A percentile compares a stretch with the other conserved stretches of the same genome.
These are phyloP conservation scores for Chrysotoxum bicinctum DNA, from an alignment of 2,888 invertebrate species.

Conservation along the genomic window DNA sequence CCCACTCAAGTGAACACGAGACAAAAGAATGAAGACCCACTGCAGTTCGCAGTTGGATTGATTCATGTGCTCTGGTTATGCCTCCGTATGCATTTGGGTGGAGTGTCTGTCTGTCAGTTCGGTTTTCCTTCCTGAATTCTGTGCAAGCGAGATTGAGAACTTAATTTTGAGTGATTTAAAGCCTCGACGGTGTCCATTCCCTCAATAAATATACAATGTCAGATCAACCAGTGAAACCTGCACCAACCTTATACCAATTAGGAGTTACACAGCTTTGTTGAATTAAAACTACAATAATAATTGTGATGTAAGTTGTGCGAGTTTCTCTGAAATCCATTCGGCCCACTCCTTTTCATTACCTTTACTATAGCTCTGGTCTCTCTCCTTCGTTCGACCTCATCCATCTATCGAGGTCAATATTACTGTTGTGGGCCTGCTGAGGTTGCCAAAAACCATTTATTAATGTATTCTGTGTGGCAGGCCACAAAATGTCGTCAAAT, in stretches of 20 bases:
- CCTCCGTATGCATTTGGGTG: neutral
- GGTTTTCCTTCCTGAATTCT: neutral
- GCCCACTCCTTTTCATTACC: neutral
- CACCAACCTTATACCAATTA: neutral
- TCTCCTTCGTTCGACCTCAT: neutral
- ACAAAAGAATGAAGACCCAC: conserved; percentile 20
- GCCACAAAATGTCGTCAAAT: conserved; percentile 52
- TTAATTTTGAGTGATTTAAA: conserved; percentile 2
- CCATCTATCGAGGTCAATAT: conserved; percentile 42
- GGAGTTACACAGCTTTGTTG: neutral
- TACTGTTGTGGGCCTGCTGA: conserved; percentile 61
- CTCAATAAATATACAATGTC: neutral
- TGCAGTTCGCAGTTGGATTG: conserved; percentile 35
- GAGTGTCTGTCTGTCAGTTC: neutral
- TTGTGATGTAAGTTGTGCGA: conserved; percentile 51
- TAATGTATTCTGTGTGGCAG: conserved; percentile 56
- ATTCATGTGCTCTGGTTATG: conserved; percentile 27
- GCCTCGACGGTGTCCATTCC: neutral
- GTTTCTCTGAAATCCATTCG: neutral
- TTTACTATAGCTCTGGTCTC: neutral
- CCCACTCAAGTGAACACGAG: neutral
- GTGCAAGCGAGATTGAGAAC: neutral
- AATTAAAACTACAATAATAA: neutral
- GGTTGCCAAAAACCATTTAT: conserved; percentile 66
- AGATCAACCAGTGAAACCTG: neutral